Evolutionary conservation across 2,113 vertebrate genomes (phyloP).

Genomic region (Gulo gulo): DNA sequence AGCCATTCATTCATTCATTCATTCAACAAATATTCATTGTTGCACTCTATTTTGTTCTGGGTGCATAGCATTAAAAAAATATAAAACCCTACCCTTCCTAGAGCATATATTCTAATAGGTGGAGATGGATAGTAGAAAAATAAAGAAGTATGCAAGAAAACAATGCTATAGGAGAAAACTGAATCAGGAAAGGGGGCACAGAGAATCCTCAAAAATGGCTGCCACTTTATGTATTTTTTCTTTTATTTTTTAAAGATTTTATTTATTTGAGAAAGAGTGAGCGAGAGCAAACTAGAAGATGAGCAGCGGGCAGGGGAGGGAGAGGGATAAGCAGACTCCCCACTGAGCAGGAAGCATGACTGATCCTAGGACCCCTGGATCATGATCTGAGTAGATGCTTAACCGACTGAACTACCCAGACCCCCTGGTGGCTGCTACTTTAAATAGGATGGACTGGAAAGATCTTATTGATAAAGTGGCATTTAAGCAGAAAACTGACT

Average conservation of each 20-base stretch:
- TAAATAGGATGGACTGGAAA: background rate
- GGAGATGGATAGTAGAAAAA: background rate
- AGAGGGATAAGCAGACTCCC: background rate
- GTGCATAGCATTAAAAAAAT: background rate
- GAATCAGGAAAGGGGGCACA: background rate
- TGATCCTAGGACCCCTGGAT: background rate
- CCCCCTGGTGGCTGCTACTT: background rate
- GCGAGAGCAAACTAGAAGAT: background rate
- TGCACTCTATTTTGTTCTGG: background rate
- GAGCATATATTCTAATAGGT: background rate
- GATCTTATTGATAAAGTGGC: background rate
- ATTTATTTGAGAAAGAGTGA: background rate
- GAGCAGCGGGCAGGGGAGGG: background rate
- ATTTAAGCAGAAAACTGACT: background rate
- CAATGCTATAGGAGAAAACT: background rate
- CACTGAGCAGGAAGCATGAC: background rate
- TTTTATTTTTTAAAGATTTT: background rate
- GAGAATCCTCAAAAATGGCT: background rate
- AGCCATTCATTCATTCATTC: background rate
- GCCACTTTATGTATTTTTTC: background rate
- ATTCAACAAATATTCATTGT: background rate
- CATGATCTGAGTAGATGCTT: background rate
- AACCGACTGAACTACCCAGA: background rate
- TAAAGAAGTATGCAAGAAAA: background rate
- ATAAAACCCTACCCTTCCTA: background rate